A percentile compares a stretch with the other conserved stretches of the same genome.
phyloP scores from a whole-genome alignment of 2,113 vertebrate genomes.

The Protomyctophum bolini region DNA sequence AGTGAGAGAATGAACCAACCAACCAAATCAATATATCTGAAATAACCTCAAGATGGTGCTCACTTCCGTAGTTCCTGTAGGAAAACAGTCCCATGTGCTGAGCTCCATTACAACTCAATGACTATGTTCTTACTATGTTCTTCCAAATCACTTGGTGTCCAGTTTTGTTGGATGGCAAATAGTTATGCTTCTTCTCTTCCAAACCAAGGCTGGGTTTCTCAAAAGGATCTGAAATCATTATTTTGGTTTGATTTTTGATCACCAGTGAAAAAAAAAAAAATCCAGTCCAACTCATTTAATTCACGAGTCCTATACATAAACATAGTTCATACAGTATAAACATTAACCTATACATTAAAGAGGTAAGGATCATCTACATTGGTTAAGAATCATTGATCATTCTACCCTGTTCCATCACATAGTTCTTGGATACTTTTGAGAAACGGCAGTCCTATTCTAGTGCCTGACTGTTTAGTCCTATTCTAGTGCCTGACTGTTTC shows the following conservation, averaged over 20 bases:
- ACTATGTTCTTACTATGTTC: not conserved
- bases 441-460: not conserved
- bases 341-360: too few relatives aligned
- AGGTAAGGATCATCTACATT: too few relatives aligned
- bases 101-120: not conserved
- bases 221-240: constrained; percentile 8
- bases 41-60: too few relatives aligned
- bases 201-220: not conserved
- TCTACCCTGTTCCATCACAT: constrained; percentile 10
- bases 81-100: too few relatives aligned
- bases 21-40: not conserved
- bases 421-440: constrained; percentile 13
- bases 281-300: too few relatives aligned
- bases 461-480: constrained; percentile 14
- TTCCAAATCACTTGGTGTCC: not conserved
- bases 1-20: not conserved
- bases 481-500: constrained; percentile 14
- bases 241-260: not conserved
- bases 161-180: not conserved
- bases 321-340: too few relatives aligned
- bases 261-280: not conserved
- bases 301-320: too few relatives aligned
- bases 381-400: not conserved
- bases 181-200: not conserved
- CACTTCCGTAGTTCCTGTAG: too few relatives aligned